phyloP scores from a whole-genome alignment of 2,113 vertebrate species.

The Pterocles burchelli region DNA sequence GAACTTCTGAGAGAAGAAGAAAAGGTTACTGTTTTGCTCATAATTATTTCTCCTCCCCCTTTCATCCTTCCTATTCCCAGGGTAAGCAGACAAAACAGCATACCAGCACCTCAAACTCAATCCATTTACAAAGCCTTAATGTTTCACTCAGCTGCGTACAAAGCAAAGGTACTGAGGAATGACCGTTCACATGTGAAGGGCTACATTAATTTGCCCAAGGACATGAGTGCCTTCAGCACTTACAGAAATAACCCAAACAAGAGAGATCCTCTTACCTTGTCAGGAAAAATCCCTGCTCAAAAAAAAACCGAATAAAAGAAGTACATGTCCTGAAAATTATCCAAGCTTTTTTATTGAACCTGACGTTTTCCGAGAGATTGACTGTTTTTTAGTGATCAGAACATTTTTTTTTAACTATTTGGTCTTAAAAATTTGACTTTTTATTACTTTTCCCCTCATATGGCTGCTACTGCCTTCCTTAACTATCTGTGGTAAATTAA shows the following conservation, averaged over 20 bases:
- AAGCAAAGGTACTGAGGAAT: conserved; percentile 7
- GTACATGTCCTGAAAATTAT: background rate
- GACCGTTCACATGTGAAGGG: background rate
- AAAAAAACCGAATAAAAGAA: background rate
- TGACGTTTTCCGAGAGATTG: background rate
- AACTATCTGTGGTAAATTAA: background rate
- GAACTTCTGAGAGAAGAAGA: conserved; percentile 49
- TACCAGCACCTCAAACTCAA: conserved; percentile 19
- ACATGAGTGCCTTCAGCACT: background rate
- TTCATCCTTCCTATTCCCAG: conserved; percentile 14
- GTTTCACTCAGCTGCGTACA: conserved; percentile 53
- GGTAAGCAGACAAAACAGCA: background rate
- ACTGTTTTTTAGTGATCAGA: background rate
- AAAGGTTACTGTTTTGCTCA: conserved; percentile 57
- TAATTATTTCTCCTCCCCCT: conserved; percentile 37
- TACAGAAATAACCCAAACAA: background rate
- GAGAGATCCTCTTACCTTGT: background rate
- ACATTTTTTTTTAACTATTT: background rate
- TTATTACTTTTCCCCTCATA: background rate
- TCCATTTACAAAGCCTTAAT: conserved; percentile 32
- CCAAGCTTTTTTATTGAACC: background rate
- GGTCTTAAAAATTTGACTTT: background rate
- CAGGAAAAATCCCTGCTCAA: background rate
- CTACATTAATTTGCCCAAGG: conserved; percentile 12
- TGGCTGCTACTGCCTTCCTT: background rate